These are phyloP conservation scores for Agrochola litura DNA, from an alignment of 2,888 invertebrate genomes.

Conservation along the genomic window DNA sequence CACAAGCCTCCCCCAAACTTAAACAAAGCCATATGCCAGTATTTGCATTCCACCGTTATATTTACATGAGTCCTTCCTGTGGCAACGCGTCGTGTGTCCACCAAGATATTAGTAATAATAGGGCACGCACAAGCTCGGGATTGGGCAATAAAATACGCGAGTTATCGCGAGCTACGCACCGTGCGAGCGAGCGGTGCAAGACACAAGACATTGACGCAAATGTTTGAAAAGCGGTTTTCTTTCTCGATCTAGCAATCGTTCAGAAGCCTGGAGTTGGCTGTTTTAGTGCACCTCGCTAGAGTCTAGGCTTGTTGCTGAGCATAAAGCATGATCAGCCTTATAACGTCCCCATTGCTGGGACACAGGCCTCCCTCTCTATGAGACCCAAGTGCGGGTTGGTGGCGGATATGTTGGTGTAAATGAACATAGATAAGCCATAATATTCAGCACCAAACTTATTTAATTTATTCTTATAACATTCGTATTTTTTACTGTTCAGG, in stretches of 20 bases:
- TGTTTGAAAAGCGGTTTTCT: not conserved
- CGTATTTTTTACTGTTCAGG: not conserved
- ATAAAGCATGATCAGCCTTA: not conserved
- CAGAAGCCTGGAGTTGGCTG: not conserved
- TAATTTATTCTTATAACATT: constrained; percentile 1
- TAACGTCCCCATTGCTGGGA: not conserved
- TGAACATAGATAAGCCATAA: not conserved
- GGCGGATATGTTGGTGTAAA: not conserved
- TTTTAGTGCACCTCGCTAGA: no score
- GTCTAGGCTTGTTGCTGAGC: not conserved
- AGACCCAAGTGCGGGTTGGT: not conserved
- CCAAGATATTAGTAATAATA: constrained; percentile 66
- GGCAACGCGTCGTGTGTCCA: constrained; percentile 55
- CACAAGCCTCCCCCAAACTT: constrained; percentile 35
- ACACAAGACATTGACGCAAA: constrained; percentile 1
- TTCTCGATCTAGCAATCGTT: not conserved
- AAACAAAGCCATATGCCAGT: constrained; percentile 55
- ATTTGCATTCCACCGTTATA: constrained; percentile 58
- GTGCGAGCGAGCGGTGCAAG: constrained; percentile 47
- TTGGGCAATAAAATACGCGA: constrained; percentile 77
- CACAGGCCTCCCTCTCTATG: not conserved
- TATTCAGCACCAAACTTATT: not conserved
- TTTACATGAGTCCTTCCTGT: constrained; percentile 38
- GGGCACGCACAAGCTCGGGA: constrained; percentile 75
- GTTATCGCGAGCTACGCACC: constrained; percentile 74